Conservation (phyloP, 2,113 vertebrate species). For the Bambusicola thoracicus region DNA sequence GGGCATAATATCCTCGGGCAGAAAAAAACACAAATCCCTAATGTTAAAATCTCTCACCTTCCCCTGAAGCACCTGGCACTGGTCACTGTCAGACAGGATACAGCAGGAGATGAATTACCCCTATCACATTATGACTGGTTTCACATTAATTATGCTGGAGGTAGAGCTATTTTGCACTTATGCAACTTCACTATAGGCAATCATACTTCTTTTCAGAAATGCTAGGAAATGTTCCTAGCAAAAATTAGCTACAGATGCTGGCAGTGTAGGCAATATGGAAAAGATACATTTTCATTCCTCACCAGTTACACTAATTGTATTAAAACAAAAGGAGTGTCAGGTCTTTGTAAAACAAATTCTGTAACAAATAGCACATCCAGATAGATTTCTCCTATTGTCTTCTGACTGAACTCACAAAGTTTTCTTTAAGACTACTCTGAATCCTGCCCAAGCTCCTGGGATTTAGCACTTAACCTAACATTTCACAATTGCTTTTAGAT, state of each 20-base stretch:
- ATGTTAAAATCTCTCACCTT: not conserved
- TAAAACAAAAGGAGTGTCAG: not conserved
- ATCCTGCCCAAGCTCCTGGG: not conserved
- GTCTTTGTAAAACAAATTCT: not conserved
- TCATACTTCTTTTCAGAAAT: not conserved
- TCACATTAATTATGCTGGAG: conserved; percentile 8
- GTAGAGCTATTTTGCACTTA: not conserved
- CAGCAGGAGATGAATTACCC: conserved; percentile 16
- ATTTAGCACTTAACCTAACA: not conserved
- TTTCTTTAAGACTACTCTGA: not conserved
- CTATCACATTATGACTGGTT: not conserved
- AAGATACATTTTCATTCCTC: not conserved
- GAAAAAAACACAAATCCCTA: not conserved
- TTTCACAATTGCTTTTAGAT: not conserved
- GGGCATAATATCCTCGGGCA: rapidly evolving
- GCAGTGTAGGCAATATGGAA: not conserved
- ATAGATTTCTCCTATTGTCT: not conserved
- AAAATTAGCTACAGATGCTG: not conserved
- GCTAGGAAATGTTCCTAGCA: not conserved
- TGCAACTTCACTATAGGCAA: not conserved
- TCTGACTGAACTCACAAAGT: not conserved
- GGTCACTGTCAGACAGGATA: not conserved
- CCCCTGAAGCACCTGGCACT: conserved; percentile 2
- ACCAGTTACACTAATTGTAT: not conserved
- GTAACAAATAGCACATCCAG: not conserved